These are phyloP conservation scores for Drosophila neutralis DNA, from an alignment of 2,888 invertebrate species.

Conservation along the genomic window DNA sequence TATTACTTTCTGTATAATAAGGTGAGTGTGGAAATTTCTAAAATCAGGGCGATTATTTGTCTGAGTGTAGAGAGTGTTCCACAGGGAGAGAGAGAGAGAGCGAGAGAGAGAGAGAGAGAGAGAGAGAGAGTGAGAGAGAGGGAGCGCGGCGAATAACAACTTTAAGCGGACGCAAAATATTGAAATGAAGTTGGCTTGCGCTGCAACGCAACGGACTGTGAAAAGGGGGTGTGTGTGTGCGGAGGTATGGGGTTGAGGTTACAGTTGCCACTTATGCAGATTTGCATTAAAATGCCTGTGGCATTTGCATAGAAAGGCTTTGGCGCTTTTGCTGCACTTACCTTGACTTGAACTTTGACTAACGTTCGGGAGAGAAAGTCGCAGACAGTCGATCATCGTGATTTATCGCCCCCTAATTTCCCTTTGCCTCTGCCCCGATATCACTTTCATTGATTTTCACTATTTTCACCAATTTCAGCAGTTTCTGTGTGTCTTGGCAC, in stretches of 20 bases:
- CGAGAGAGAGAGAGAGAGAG: not conserved
- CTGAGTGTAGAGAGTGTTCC: not conserved
- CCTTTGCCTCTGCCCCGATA: constrained; percentile 13
- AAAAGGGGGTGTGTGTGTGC: not conserved
- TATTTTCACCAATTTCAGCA: not conserved
- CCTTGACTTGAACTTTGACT: constrained; percentile 40
- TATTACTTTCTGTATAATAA: no score
- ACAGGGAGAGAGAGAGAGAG: not conserved
- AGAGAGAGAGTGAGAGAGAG: not conserved
- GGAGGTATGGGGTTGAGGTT: not conserved
- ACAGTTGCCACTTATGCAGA: constrained; percentile 66
- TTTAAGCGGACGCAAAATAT: constrained; percentile 46
- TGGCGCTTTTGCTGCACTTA: constrained; percentile 49
- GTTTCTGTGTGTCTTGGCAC: not conserved
- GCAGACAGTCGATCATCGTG: constrained; percentile 2
- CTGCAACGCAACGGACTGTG: not conserved
- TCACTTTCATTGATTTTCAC: constrained; percentile 5
- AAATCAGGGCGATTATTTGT: not conserved
- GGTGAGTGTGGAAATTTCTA: no score
- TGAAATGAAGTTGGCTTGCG: constrained; percentile 51
- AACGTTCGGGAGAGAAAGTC: constrained; percentile 16
- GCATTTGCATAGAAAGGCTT: constrained; percentile 67
- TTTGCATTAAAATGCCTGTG: constrained; percentile 72
- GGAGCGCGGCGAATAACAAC: constrained; percentile 20
- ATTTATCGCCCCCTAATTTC: constrained; percentile 31